These are phyloP conservation scores for Planiliza haematocheilus DNA, from an alignment of 2,113 vertebrate species.

Conservation along the genomic window DNA sequence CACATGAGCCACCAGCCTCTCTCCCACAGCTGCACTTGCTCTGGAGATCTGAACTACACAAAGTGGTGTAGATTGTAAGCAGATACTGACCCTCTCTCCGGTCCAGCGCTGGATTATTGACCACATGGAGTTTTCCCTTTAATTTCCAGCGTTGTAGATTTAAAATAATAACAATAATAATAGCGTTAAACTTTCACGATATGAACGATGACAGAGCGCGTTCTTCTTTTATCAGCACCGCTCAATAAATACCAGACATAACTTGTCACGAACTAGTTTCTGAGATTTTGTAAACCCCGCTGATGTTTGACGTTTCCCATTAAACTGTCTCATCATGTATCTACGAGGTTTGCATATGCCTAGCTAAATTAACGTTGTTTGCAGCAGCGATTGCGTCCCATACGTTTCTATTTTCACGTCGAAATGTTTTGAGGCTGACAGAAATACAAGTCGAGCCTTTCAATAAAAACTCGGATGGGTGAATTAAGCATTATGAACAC, in stretches of 20 bases:
- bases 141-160: conserved; percentile 35
- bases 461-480: background rate
- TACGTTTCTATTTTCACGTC: background rate
- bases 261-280: conserved; percentile 25
- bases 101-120: conserved; percentile 29
- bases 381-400: no score
- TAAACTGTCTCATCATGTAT: conserved; percentile 3
- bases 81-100: conserved; percentile 52
- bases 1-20: conserved; percentile 65
- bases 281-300: conserved; percentile 9
- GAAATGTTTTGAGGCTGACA: no score
- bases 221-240: conserved; percentile 2
- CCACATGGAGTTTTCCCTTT: conserved; percentile 20
- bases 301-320: conserved; percentile 39
- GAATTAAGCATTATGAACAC: background rate
- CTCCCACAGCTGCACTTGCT: conserved; percentile 77
- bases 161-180: conserved; percentile 12
- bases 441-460: no score
- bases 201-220: conserved; percentile 3
- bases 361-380: no score
- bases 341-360: no score
- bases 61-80: conserved; percentile 64
- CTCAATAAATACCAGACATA: conserved; percentile 19
- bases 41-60: conserved; percentile 36
- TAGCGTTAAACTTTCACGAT: background rate